Conservation (phyloP, 1,140 invertebrate species). For the Euwallacea similis region DNA sequence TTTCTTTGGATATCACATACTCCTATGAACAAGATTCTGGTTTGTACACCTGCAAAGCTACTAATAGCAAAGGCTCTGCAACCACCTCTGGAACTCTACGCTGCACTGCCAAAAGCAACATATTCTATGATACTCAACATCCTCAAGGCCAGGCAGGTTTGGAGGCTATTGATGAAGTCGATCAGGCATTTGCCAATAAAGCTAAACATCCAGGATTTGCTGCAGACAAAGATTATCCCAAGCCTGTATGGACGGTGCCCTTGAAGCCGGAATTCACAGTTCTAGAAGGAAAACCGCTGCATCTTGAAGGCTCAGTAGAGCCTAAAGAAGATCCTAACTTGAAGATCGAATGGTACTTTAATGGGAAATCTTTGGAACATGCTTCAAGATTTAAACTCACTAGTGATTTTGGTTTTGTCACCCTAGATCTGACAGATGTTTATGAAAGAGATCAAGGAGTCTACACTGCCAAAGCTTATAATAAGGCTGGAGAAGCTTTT, state of each 20-base stretch:
- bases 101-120: slow-evolving; percentile 75
- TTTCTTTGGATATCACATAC: slow-evolving; percentile 79
- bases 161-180: slow-evolving; percentile 82
- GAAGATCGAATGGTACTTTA: slow-evolving; percentile 93
- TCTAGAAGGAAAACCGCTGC: slow-evolving; percentile 86
- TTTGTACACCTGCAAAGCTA: slow-evolving; percentile 89
- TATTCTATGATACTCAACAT: slow-evolving; percentile 86
- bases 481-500: slow-evolving; percentile 86
- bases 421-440: slow-evolving; percentile 83
- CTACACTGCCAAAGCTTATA: slow-evolving; percentile 87
- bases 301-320: slow-evolving; percentile 91
- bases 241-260: slow-evolving; percentile 86
- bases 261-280: slow-evolving; percentile 79
- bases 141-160: slow-evolving; percentile 84
- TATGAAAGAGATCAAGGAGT: slow-evolving; percentile 93
- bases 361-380: slow-evolving; percentile 83
- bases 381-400: slow-evolving; percentile 85
- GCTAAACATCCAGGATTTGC: slow-evolving; percentile 64
- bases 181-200: slow-evolving; percentile 73
- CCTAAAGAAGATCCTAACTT: slow-evolving; percentile 96
- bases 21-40: slow-evolving; percentile 87
- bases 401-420: slow-evolving; percentile 91
- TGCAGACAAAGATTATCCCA: slow-evolving; percentile 77
- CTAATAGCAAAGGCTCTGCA: slow-evolving; percentile 86
- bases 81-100: slow-evolving; percentile 84